Evolutionary conservation across 1,140 invertebrate genomes (phyloP).

Genomic region (Chironomus tepperi): DNA sequence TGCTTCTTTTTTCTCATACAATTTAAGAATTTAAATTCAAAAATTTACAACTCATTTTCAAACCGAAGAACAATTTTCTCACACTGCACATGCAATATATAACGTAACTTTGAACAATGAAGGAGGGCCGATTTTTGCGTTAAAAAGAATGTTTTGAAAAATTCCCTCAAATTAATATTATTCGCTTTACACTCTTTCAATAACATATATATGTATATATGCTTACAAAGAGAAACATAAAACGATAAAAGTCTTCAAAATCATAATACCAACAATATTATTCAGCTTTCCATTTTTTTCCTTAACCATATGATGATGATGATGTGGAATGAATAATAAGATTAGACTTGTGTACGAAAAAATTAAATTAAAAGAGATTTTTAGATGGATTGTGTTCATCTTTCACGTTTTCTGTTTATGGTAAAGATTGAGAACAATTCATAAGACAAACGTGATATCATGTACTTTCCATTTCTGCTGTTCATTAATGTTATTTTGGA

Average conservation of each 20-base stretch:
- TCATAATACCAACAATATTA: not conserved
- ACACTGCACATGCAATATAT: constrained; percentile 19
- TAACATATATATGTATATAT: not conserved
- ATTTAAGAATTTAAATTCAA: too few species aligned
- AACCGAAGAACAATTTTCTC: not conserved
- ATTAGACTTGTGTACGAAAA: not conserved
- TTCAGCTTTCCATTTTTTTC: not conserved
- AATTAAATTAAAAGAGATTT: constrained; percentile 22
- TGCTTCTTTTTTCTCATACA: not conserved
- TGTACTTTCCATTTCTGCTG: not conserved
- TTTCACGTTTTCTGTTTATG: constrained; percentile 1
- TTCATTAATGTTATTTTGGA: not conserved
- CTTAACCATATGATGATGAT: constrained; percentile 7
- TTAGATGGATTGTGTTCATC: constrained; percentile 18
- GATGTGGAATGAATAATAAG: constrained; percentile 23
- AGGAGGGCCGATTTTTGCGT: not conserved
- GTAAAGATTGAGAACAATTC: not conserved
- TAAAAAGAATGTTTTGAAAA: constrained; percentile 4
- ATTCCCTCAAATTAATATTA: not conserved
- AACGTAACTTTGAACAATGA: not conserved
- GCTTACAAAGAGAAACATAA: not conserved
- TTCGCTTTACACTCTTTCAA: not conserved
- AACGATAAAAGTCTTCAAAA: not conserved
- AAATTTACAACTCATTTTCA: too few species aligned
- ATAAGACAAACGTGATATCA: constrained; percentile 16